A percentile compares a stretch with the other conserved stretches of the same genome.
phyloP scores from a whole-genome alignment of 2,797 vertebrate genomes.

The Austrolebias charrua region DNA sequence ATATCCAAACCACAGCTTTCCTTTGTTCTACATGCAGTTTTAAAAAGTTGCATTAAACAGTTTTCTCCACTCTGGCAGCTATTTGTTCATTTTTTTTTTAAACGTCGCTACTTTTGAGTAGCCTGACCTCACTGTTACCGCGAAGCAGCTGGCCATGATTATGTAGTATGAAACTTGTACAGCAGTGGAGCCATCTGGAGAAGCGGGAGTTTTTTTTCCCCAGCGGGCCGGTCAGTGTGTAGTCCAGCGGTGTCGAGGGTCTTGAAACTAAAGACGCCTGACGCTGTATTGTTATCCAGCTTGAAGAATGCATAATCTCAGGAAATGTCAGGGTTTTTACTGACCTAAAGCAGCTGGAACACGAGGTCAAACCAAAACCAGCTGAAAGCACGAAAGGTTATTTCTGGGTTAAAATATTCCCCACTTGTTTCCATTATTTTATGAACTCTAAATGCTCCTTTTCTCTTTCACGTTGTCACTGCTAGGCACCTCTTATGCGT shows the following conservation, averaged over 20 bases:
- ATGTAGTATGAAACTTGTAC: slow-evolving; percentile 61
- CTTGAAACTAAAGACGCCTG: neutral
- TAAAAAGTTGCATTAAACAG: too few relatives aligned
- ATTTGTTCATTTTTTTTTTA: slow-evolving; percentile 21
- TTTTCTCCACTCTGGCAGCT: slow-evolving; percentile 14
- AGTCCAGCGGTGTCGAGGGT: slow-evolving; percentile 24
- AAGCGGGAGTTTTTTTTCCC: slow-evolving; percentile 39
- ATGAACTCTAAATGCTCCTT: neutral
- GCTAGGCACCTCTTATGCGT: slow-evolving; percentile 6
- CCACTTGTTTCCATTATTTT: neutral
- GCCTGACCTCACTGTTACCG: slow-evolving; percentile 63
- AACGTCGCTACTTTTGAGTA: slow-evolving; percentile 33
- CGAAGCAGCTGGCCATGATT: slow-evolving; percentile 68
- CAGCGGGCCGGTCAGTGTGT: slow-evolving; percentile 53
- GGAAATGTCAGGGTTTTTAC: slow-evolving; percentile 3
- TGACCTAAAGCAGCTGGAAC: neutral
- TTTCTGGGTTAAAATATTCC: neutral
- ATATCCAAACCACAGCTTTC: too few relatives aligned
- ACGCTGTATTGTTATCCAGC: slow-evolving; percentile 8
- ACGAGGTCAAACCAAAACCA: neutral
- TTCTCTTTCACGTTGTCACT: neutral
- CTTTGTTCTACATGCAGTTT: too few relatives aligned
- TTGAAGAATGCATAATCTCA: slow-evolving; percentile 23
- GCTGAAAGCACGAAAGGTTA: slow-evolving; percentile 1
- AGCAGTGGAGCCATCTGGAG: slow-evolving; percentile 66